A percentile compares a stretch with the other conserved stretches of the same genome.
phyloP scores from a whole-genome alignment of 2,888 invertebrate genomes.

The Glaucopsyche alexis region DNA sequence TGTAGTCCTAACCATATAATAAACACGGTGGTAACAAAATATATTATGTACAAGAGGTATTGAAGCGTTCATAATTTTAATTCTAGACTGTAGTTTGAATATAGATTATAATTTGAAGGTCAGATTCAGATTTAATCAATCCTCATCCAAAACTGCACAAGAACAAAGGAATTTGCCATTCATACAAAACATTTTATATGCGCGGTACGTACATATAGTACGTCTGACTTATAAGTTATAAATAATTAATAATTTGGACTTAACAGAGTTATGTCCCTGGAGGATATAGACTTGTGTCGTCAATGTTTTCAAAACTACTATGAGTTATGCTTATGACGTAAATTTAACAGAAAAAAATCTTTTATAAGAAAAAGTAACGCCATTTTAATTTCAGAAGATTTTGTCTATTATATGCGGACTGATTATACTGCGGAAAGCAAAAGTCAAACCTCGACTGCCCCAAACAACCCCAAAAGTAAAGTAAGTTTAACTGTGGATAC shows the following conservation, averaged over 20 bases:
- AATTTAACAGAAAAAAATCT: too few species aligned
- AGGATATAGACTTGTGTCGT: background rate
- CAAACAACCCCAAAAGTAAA: too few species aligned
- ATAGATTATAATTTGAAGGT: background rate
- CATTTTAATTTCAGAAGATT: too few species aligned
- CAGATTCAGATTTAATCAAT: background rate
- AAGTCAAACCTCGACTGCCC: too few species aligned
- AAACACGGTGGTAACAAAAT: too few species aligned
- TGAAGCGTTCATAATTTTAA: background rate
- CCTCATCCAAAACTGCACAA: conserved; percentile 2
- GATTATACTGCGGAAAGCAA: too few species aligned
- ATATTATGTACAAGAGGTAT: background rate
- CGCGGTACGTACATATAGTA: background rate
- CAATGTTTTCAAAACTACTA: background rate
- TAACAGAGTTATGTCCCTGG: conserved; percentile 3
- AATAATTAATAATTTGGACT: conserved; percentile 24
- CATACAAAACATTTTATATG: conserved; percentile 16
- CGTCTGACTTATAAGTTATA: conserved; percentile 22
- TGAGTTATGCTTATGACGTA: too few species aligned
- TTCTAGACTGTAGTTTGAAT: background rate
- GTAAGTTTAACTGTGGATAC: too few species aligned
- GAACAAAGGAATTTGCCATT: conserved; percentile 25
- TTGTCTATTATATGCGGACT: too few species aligned
- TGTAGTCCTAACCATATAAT: too few species aligned
- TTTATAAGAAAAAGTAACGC: too few species aligned